phyloP scores from a whole-genome alignment of 2,888 invertebrate genomes.

The Spilosoma lubricipeda region DNA sequence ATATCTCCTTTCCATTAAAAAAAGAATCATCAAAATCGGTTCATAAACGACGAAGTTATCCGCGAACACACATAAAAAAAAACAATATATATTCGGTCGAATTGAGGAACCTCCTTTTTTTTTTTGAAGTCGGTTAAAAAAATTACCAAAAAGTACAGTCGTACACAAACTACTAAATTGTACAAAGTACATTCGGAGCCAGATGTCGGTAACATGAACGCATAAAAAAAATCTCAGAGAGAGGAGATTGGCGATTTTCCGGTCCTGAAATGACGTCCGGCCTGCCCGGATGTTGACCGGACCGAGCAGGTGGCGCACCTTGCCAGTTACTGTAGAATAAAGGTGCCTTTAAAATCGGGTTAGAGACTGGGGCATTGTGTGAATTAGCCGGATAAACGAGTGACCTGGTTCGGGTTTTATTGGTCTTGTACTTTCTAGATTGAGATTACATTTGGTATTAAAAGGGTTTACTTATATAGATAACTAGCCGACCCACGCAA shows the following conservation, averaged over 20 bases:
- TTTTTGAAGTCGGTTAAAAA: no score
- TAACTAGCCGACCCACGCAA: no score
- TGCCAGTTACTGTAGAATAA: slow-evolving; percentile 46
- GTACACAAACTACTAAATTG: slow-evolving; percentile 31
- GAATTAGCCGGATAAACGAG: slow-evolving; percentile 22
- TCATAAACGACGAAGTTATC: no score
- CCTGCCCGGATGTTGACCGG: slow-evolving; percentile 78
- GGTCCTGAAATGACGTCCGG: slow-evolving; percentile 83
- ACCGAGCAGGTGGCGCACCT: slow-evolving; percentile 53
- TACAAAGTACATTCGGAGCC: slow-evolving; percentile 39
- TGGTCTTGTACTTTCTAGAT: neutral
- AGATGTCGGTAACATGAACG: slow-evolving; percentile 52
- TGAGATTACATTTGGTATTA: neutral
- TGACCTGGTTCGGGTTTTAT: slow-evolving; percentile 4
- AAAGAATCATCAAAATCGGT: no score
- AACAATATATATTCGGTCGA: no score
- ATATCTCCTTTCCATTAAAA: no score
- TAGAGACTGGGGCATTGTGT: slow-evolving; percentile 42
- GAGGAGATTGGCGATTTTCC: slow-evolving; percentile 85
- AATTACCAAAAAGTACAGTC: slow-evolving; percentile 13
- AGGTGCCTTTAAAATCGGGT: slow-evolving; percentile 47
- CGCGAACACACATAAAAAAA: no score
- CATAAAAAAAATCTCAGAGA: slow-evolving; percentile 60
- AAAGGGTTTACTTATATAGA: neutral
- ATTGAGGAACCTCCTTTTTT: no score